Percentiles rank a stretch among this genome's conserved stretches.
Evolutionary conservation across 2,888 invertebrate genomes (phyloP).

Genomic region (Lasioglossum zephyrum): DNA sequence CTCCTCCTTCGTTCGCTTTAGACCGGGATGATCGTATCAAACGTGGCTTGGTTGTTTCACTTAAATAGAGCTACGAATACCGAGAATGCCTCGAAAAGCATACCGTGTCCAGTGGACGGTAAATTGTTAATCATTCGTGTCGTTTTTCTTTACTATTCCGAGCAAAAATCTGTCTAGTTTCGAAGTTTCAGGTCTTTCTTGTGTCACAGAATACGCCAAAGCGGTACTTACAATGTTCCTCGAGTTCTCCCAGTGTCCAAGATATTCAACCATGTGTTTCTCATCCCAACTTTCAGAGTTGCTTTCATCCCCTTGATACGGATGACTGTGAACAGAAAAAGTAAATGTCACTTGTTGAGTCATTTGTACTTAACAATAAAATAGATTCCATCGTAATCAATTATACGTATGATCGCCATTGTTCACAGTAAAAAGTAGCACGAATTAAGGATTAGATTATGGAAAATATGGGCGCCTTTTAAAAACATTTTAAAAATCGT

Average conservation of each 20-base stretch:
- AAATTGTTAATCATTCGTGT: neutral
- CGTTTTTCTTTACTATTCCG: neutral
- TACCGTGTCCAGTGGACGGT: neutral
- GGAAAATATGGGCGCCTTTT: too few species aligned
- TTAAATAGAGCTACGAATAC: neutral
- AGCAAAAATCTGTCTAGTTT: neutral
- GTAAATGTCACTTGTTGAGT: neutral
- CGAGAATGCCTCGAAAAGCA: neutral
- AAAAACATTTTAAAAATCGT: neutral
- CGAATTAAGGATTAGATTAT: too few species aligned
- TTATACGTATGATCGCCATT: neutral
- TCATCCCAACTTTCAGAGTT: neutral
- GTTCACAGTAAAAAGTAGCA: neutral
- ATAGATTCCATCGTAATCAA: neutral
- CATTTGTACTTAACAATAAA: neutral
- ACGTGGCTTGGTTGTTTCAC: slow-evolving; percentile 4
- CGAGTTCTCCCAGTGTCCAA: neutral
- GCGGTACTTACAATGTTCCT: neutral
- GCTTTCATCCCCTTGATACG: neutral
- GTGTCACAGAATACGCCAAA: neutral
- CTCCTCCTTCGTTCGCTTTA: neutral
- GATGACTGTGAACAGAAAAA: neutral
- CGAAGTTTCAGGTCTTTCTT: neutral
- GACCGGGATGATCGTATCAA: neutral
- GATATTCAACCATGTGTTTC: neutral